phyloP scores from a whole-genome alignment of 2,888 invertebrate species.

The Reticulitermes lucifugus region DNA sequence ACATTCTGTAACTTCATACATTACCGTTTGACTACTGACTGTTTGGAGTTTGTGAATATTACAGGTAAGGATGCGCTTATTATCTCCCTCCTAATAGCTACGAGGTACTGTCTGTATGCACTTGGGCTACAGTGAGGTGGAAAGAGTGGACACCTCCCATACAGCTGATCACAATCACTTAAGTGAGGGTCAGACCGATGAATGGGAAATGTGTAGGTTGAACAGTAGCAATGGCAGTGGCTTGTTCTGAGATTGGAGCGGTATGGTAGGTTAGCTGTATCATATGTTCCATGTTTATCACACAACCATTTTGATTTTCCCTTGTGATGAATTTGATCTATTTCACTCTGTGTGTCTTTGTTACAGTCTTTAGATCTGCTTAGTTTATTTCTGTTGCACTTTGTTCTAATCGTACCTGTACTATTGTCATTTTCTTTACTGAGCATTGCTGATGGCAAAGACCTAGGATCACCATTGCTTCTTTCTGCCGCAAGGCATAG shows the following conservation, averaged over 20 bases:
- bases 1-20: no score
- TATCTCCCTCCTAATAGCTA: conserved; percentile 26
- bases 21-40: no score
- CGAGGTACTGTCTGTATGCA: conserved; percentile 25
- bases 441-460: neutral
- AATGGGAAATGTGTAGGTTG: neutral
- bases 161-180: no score
- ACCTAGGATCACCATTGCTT: neutral
- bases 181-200: neutral
- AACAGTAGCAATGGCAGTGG: neutral
- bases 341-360: neutral
- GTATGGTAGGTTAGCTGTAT: neutral
- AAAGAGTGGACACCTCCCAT: neutral
- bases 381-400: neutral
- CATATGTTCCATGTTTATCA: neutral
- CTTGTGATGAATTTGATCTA: neutral
- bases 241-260: neutral
- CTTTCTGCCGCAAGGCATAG: neutral
- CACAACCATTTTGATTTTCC: neutral
- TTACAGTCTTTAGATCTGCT: conserved; percentile 3
- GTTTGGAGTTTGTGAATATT: neutral
- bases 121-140: neutral
- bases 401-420: neutral
- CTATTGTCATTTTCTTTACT: neutral
- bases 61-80: conserved; percentile 8